A percentile compares a stretch with the other conserved stretches of the same genome.
phyloP scores from a whole-genome alignment of 2,113 vertebrate genomes.

The Mionectes macconnelli region DNA sequence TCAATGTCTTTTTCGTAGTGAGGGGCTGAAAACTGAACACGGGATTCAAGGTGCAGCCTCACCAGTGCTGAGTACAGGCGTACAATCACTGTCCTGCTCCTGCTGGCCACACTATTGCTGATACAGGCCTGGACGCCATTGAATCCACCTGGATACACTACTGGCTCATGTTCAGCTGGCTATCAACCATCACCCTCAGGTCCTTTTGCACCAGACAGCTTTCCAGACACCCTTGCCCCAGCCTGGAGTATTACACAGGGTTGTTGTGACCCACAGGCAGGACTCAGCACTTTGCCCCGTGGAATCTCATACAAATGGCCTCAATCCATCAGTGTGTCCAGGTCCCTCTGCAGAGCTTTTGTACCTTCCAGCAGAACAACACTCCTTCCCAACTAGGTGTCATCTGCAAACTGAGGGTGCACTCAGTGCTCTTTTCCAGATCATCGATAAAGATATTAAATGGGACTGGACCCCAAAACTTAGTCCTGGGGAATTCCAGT shows the following conservation, averaged over 20 bases:
- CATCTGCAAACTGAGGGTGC: not conserved
- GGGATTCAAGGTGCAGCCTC: not conserved
- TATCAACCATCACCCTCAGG: not conserved
- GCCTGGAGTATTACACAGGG: fast-evolving
- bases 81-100: not conserved
- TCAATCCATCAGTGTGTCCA: not conserved
- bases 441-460: not conserved
- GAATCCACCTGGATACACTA: no score
- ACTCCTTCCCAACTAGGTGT: not conserved
- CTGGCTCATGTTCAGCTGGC: not conserved
- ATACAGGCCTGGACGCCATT: no score
- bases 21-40: not conserved
- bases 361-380: not conserved
- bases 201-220: not conserved
- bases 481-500: not conserved
- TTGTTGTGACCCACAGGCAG: not conserved
- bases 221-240: not conserved
- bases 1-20: not conserved
- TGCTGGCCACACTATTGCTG: not conserved
- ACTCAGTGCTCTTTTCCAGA: not conserved
- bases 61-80: fast-evolving
- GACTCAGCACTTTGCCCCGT: not conserved
- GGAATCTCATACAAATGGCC: no score
- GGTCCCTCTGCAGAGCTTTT: not conserved
- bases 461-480: not conserved